phyloP scores from a whole-genome alignment of 2,113 vertebrate species.

The Toxotes chatareus region DNA sequence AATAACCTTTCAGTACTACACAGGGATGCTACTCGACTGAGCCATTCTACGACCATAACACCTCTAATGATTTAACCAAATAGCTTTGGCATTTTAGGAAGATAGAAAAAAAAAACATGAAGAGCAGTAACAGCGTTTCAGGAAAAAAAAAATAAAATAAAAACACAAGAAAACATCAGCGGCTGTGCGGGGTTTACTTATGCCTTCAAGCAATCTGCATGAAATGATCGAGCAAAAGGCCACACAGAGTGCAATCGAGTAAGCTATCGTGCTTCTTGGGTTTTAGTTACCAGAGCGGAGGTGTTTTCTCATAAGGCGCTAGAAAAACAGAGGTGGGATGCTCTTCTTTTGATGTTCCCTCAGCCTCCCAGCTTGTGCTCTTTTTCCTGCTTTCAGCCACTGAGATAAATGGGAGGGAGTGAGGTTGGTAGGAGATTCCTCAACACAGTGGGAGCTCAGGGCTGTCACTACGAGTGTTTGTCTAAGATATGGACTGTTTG shows the following conservation, averaged over 20 bases:
- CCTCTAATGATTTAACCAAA: constrained; percentile 78
- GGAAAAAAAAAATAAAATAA: constrained; percentile 65
- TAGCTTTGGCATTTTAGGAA: constrained; percentile 81
- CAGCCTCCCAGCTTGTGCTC: constrained; percentile 52
- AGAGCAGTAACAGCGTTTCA: constrained; percentile 26
- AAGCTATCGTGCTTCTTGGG: constrained; percentile 60
- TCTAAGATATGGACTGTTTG: constrained; percentile 84
- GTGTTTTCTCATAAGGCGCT: constrained; percentile 61
- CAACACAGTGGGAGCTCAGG: constrained; percentile 81
- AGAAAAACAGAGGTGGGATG: constrained; percentile 67
- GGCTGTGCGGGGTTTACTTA: constrained; percentile 58
- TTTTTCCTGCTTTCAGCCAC: constrained; percentile 51
- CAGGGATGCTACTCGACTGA: constrained; percentile 69
- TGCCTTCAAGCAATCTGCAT: constrained; percentile 75
- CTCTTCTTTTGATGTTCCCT: constrained; percentile 77
- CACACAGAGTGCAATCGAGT: constrained; percentile 66
- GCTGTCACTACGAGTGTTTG: constrained; percentile 81
- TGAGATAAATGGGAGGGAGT: constrained; percentile 83
- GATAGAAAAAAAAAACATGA: constrained; percentile 36
- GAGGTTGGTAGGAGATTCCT: constrained; percentile 82
- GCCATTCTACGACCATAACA: constrained; percentile 73
- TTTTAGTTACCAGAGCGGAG: constrained; percentile 75
- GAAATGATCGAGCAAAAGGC: constrained; percentile 66
- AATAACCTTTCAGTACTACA: constrained; percentile 80
- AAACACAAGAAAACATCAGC: constrained; percentile 59